These are phyloP conservation scores for Trichechus manatus DNA, from an alignment of 2,113 vertebrate genomes.

Conservation along the genomic window DNA sequence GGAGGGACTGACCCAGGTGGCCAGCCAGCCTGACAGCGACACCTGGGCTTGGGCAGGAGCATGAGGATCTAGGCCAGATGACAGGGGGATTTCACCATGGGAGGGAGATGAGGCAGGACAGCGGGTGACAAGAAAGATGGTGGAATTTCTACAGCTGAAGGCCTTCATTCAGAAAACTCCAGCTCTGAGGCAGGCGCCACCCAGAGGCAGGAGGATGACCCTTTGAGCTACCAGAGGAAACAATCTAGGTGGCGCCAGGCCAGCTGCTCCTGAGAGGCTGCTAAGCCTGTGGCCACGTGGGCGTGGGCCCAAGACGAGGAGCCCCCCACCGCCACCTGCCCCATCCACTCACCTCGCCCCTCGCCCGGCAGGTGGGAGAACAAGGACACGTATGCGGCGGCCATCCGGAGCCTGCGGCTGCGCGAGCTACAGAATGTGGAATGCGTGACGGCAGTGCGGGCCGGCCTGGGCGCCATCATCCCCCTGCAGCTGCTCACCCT, in stretches of 20 bases:
- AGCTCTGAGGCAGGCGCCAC: neutral
- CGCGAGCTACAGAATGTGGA: slow-evolving; percentile 95
- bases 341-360: neutral
- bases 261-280: neutral
- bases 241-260: too few relatives aligned
- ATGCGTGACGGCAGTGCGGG: slow-evolving; percentile 94
- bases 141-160: neutral
- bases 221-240: too few relatives aligned
- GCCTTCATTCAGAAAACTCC: neutral
- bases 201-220: neutral
- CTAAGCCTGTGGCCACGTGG: neutral
- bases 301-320: neutral
- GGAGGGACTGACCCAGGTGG: neutral
- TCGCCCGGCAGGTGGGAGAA: slow-evolving; percentile 94
- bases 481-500: slow-evolving; percentile 97
- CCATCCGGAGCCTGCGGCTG: slow-evolving; percentile 94
- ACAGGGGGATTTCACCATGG: fast-evolving
- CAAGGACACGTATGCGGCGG: slow-evolving; percentile 93
- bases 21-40: neutral
- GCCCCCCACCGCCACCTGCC: neutral
- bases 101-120: fast-evolving
- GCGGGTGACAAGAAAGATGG: neutral
- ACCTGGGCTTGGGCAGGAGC: neutral
- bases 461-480: slow-evolving; percentile 95
- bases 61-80: fast-evolving